Evolutionary conservation across 1,140 invertebrate species (phyloP).

Genomic region (Drosophila quadrilineata): DNA sequence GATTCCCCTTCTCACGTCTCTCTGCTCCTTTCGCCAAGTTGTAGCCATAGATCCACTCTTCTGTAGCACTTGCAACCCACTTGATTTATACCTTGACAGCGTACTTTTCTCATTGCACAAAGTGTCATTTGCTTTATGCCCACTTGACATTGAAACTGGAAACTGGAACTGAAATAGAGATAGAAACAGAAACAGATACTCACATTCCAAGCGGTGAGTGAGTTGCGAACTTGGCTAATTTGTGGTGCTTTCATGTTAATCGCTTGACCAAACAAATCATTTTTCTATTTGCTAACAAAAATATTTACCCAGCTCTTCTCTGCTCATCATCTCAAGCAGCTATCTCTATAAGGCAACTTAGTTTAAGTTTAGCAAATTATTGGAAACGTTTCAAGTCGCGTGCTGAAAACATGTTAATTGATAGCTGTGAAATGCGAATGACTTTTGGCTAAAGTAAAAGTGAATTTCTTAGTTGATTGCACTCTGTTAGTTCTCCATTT

Average conservation of each 20-base stretch:
- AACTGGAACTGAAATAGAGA: background rate
- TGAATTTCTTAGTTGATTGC: too few relatives aligned
- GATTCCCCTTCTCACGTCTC: too few relatives aligned
- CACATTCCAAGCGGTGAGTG: too few relatives aligned
- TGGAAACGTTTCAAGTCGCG: conserved; percentile 18
- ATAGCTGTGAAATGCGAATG: background rate
- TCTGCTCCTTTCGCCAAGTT: background rate
- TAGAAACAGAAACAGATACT: too few relatives aligned
- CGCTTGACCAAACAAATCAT: conserved; percentile 20
- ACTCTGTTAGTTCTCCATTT: background rate
- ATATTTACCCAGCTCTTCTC: conserved; percentile 2
- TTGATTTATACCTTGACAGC: background rate
- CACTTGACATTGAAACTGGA: conserved; percentile 3
- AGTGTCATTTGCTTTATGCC: conserved; percentile 22
- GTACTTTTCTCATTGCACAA: background rate
- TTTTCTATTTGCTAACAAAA: background rate
- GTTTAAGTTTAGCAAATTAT: conserved; percentile 23
- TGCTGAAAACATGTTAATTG: conserved; percentile 29
- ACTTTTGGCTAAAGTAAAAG: background rate
- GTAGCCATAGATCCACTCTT: background rate
- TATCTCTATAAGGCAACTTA: conserved; percentile 14
- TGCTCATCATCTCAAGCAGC: too few relatives aligned
- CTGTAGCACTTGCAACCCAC: background rate
- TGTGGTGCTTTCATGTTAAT: conserved; percentile 23
- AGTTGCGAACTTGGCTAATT: conserved; percentile 7